Percentiles rank a stretch among this genome's conserved stretches.
Conservation (phyloP, 2,888 invertebrate genomes). For the Drosophila tripunctata region DNA sequence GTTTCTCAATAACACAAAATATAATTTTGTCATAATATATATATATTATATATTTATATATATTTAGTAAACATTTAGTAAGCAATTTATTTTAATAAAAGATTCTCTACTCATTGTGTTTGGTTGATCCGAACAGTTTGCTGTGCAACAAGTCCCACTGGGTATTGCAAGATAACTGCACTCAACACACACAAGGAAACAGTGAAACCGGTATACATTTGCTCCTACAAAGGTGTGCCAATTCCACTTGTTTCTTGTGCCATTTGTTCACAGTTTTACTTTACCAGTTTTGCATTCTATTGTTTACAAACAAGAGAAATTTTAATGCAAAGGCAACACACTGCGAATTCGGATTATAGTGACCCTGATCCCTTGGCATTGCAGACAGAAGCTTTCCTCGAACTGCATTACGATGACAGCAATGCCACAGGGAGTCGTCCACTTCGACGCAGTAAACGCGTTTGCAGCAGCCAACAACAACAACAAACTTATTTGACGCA, state of each 20-base stretch:
- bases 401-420: background rate
- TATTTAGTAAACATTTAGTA: too few species aligned
- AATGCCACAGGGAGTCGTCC: background rate
- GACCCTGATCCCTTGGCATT: conserved; percentile 7
- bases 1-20: too few species aligned
- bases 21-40: too few species aligned
- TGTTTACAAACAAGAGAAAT: conserved; percentile 20
- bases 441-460: conserved; percentile 18
- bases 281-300: too few species aligned
- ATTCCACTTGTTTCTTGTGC: conserved; percentile 39
- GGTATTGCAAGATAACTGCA: too few species aligned
- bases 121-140: too few species aligned
- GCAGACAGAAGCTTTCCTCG: background rate
- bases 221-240: conserved; percentile 6
- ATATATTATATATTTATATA: too few species aligned
- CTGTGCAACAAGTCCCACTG: background rate
- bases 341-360: background rate
- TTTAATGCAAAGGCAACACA: conserved; percentile 19
- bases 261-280: background rate
- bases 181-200: background rate
- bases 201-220: background rate
- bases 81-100: too few species aligned
- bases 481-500: too few species aligned
- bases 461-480: background rate
- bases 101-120: too few species aligned